Percentiles rank a stretch among this genome's conserved stretches.
phyloP scores from a whole-genome alignment of 1,140 invertebrate genomes.

The Hyposmocoma kahamanoa region DNA sequence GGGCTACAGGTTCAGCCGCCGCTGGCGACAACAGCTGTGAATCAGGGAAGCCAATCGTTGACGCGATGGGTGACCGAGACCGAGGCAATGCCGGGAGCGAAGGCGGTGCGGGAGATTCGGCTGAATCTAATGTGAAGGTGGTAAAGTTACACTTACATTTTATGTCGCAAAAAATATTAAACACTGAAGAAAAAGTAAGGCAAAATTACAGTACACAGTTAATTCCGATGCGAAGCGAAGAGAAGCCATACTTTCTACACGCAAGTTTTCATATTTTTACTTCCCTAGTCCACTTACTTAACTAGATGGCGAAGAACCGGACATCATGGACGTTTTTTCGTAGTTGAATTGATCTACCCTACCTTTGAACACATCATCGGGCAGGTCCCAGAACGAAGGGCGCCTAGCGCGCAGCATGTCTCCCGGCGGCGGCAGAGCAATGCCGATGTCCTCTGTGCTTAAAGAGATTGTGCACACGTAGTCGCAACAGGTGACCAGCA shows the following conservation, averaged over 20 bases:
- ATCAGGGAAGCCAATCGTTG: neutral
- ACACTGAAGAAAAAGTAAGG: too few species aligned
- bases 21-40: constrained; percentile 12
- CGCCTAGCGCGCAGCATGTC: constrained; percentile 28
- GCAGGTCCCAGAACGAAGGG: constrained; percentile 40
- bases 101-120: neutral
- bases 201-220: too few species aligned
- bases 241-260: too few species aligned
- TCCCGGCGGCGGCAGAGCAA: constrained; percentile 21
- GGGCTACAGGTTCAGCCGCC: constrained; percentile 10
- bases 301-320: too few species aligned
- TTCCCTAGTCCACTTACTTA: too few species aligned
- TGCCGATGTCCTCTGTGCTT: neutral
- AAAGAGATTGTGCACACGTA: constrained; percentile 23
- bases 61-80: neutral
- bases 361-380: constrained; percentile 13
- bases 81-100: neutral
- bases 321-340: too few species aligned
- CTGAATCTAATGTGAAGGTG: too few species aligned
- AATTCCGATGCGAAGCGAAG: too few species aligned
- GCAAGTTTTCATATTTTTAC: too few species aligned
- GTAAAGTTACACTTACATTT: too few species aligned
- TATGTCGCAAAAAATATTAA: too few species aligned
- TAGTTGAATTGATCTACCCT: too few species aligned
- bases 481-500: constrained; percentile 41